These are phyloP conservation scores for Cheilosia grossa DNA, from an alignment of 2,888 invertebrate species.

Conservation along the genomic window DNA sequence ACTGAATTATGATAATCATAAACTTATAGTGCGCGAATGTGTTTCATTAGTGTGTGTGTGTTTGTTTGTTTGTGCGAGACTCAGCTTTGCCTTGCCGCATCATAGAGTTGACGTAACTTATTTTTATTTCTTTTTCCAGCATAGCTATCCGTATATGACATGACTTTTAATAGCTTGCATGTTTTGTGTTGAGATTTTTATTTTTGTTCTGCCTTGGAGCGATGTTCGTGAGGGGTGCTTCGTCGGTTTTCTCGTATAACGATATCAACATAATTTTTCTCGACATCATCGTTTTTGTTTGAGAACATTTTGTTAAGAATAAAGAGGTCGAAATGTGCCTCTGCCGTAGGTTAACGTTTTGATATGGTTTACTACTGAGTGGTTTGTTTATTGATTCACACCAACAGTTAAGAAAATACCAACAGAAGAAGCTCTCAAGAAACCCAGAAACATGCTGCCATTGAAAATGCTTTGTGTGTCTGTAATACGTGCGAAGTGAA, in stretches of 20 bases:
- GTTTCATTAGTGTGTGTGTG: slow-evolving; percentile 16
- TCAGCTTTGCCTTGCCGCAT: slow-evolving; percentile 56
- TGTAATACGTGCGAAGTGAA: too few relatives aligned
- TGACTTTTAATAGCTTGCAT: slow-evolving; percentile 62
- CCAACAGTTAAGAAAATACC: slow-evolving; percentile 23
- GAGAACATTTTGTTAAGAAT: background rate
- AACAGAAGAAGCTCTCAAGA: background rate
- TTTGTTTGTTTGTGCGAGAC: slow-evolving; percentile 33
- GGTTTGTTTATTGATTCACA: slow-evolving; percentile 60
- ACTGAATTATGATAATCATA: slow-evolving; percentile 17
- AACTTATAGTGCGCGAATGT: slow-evolving; percentile 19
- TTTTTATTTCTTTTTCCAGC: slow-evolving; percentile 27
- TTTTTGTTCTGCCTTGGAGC: slow-evolving; percentile 1
- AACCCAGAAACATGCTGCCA: background rate
- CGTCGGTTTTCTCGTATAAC: slow-evolving; percentile 3
- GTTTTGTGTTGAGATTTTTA: slow-evolving; percentile 49
- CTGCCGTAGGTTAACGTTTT: slow-evolving; percentile 49
- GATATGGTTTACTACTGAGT: slow-evolving; percentile 44
- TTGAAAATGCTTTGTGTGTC: background rate
- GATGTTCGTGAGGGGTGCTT: slow-evolving; percentile 13
- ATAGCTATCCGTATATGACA: slow-evolving; percentile 19
- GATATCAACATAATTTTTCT: background rate
- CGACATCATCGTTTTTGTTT: slow-evolving; percentile 16
- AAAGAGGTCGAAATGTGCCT: slow-evolving; percentile 11
- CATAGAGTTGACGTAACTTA: slow-evolving; percentile 39